phyloP scores from a whole-genome alignment of 2,797 vertebrate species.

The Oreortyx pictus region DNA sequence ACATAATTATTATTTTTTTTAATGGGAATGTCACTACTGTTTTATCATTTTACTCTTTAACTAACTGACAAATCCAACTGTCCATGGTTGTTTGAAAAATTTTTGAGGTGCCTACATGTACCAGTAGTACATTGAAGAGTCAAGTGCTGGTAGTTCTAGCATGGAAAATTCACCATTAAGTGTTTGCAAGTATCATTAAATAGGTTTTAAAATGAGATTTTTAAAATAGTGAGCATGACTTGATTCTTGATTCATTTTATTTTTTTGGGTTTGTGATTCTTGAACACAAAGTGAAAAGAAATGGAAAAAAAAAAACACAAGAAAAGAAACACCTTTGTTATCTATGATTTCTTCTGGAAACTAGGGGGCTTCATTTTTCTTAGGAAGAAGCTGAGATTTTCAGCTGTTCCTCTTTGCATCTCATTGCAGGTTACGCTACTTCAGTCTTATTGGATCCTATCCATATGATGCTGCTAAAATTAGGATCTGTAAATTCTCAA shows the following conservation, averaged over 20 bases:
- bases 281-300: background rate
- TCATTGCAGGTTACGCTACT: background rate
- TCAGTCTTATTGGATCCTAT: background rate
- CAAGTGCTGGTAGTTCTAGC: background rate
- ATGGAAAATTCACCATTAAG: background rate
- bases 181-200: background rate
- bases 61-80: background rate
- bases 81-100: background rate
- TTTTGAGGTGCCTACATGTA: background rate
- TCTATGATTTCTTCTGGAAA: background rate
- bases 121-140: background rate
- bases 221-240: background rate
- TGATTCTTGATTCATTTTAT: background rate
- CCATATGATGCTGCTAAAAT: background rate
- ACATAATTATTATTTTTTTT: background rate
- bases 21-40: background rate
- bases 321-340: background rate
- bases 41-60: background rate
- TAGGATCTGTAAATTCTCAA: background rate
- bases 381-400: background rate
- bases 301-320: background rate
- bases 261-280: background rate
- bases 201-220: background rate
- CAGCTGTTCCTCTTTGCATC: background rate
- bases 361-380: background rate